Percentiles rank a stretch among this genome's conserved stretches.
phyloP scores from a whole-genome alignment of 2,797 vertebrate species.

The Florisuga fusca region DNA sequence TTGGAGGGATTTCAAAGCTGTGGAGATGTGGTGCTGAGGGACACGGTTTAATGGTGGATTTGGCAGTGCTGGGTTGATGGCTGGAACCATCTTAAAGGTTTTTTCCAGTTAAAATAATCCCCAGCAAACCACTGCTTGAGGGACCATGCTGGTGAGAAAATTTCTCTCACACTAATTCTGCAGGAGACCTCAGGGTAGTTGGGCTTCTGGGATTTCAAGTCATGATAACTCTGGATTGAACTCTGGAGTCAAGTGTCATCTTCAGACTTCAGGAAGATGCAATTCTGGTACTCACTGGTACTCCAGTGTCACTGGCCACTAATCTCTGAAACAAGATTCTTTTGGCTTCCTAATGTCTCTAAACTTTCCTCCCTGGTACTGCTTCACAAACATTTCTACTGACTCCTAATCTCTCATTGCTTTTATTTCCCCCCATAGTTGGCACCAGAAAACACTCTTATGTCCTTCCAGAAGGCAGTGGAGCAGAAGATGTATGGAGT shows the following conservation, averaged over 20 bases:
- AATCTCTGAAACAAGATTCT: background rate
- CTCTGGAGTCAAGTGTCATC: background rate
- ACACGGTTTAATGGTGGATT: no score
- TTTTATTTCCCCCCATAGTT: constrained; percentile 75
- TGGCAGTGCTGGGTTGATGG: no score
- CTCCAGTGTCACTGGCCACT: background rate
- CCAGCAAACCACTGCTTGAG: background rate
- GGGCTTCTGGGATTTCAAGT: background rate
- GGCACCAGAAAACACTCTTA: constrained; percentile 94
- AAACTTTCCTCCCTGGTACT: background rate
- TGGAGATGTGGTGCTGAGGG: no score
- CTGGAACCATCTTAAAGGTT: no score
- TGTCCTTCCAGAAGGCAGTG: constrained; percentile 94
- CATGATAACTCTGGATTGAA: no score
- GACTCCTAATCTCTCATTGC: background rate
- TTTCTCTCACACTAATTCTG: fast-evolving
- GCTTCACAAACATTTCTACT: background rate
- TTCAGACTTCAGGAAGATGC: background rate
- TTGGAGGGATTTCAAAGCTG: no score
- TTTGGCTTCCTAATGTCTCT: background rate
- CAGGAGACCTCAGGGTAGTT: fast-evolving
- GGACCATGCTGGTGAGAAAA: background rate
- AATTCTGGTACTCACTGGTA: background rate
- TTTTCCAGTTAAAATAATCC: no score
- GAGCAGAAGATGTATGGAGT: constrained; percentile 88